Evolutionary conservation across 2,888 invertebrate species (phyloP).

Genomic region (Drosophila atripex): DNA sequence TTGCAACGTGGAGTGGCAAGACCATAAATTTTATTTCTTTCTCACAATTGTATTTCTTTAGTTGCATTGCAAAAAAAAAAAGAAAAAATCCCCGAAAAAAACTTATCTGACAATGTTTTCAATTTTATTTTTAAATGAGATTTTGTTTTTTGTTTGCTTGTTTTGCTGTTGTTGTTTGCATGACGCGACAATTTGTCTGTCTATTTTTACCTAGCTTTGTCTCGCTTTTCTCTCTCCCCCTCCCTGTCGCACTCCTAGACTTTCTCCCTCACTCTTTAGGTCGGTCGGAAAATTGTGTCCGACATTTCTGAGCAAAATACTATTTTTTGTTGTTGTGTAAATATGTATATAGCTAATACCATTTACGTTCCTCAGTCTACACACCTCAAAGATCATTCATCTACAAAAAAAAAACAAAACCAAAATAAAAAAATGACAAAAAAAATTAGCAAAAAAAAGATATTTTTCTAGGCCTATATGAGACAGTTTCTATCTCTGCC

Average conservation of each 20-base stretch:
- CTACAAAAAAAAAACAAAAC: too few relatives aligned
- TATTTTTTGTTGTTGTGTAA: conserved; percentile 12
- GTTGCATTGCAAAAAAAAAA: conserved; percentile 27
- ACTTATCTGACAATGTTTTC: conserved; percentile 45
- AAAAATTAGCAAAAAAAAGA: not conserved
- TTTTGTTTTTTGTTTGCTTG: conserved; percentile 12
- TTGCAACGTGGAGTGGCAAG: conserved; percentile 22
- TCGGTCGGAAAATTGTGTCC: conserved; percentile 39
- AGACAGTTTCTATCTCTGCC: conserved; percentile 5
- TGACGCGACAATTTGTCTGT: conserved; percentile 81
- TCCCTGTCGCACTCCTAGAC: conserved; percentile 11
- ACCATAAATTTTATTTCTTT: conserved; percentile 29
- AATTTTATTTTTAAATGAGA: conserved; percentile 44
- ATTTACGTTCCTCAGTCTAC: too few relatives aligned
- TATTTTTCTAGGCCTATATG: conserved; percentile 60
- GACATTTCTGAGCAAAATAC: conserved; percentile 38
- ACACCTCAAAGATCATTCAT: conserved; percentile 42
- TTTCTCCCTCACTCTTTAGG: conserved; percentile 10
- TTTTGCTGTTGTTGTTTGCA: conserved; percentile 55
- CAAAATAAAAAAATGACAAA: not conserved
- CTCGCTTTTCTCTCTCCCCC: conserved; percentile 23
- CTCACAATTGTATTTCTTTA: conserved; percentile 13
- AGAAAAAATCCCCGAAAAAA: conserved; percentile 18
- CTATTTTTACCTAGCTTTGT: conserved; percentile 71
- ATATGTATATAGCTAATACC: conserved; percentile 3